Evolutionary conservation across 2,113 vertebrate genomes (phyloP).

Genomic region (Panthera leo): DNA sequence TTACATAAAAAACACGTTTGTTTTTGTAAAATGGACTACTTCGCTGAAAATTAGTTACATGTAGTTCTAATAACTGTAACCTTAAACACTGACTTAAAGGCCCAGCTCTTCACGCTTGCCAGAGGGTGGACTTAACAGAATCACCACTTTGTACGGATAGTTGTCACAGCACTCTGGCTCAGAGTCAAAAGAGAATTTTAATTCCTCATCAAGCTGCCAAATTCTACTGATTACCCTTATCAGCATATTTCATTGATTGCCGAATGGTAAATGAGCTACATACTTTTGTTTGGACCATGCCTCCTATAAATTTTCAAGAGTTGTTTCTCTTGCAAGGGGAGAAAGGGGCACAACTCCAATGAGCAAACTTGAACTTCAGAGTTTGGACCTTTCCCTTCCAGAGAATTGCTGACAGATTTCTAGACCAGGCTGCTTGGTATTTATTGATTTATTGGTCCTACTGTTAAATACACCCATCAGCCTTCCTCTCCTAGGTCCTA

Average conservation of each 20-base stretch:
- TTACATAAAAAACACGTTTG: not conserved
- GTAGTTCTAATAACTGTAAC: not conserved
- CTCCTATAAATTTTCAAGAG: not conserved
- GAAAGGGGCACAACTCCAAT: not conserved
- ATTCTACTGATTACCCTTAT: not conserved
- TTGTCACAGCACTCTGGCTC: not conserved
- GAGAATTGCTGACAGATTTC: not conserved
- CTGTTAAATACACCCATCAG: not conserved
- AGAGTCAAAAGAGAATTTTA: conserved; percentile 7
- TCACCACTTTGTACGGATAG: not conserved
- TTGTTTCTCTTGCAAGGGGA: not conserved
- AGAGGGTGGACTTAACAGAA: not conserved
- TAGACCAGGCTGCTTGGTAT: not conserved
- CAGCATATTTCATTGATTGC: not conserved
- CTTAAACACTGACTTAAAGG: not conserved
- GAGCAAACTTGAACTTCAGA: not conserved
- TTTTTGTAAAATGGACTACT: not conserved
- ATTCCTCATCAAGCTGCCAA: conserved; percentile 39
- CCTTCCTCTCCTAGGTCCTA: not conserved
- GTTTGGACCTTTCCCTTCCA: not conserved
- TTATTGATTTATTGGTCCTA: not conserved
- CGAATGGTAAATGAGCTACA: not conserved
- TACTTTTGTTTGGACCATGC: not conserved
- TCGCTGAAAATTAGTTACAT: not conserved
- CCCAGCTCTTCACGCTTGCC: not conserved